These are phyloP conservation scores for Oryctes rhinoceros DNA, from an alignment of 1,140 invertebrate species.

Conservation along the genomic window DNA sequence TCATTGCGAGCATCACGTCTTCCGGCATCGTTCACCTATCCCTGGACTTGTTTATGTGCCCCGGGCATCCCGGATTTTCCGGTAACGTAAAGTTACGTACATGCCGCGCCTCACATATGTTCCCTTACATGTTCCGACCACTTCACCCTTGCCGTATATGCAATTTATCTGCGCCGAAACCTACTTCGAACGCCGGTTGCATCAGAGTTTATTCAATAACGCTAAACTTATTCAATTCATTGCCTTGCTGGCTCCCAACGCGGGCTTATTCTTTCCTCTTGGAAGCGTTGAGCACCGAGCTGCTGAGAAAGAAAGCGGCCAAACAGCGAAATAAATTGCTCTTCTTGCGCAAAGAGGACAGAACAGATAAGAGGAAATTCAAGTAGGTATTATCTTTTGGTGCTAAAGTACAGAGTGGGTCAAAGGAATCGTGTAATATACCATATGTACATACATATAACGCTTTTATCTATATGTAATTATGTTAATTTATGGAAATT, in stretches of 20 bases:
- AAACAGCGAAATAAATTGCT: neutral
- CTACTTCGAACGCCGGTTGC: neutral
- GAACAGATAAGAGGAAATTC: neutral
- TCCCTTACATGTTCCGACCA: neutral
- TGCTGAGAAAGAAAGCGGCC: neutral
- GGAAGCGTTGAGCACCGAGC: neutral
- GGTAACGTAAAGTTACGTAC: neutral
- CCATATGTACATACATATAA: no score
- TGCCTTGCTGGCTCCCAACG: neutral
- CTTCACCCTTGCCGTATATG: neutral
- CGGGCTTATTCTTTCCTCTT: neutral
- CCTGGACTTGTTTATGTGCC: no score
- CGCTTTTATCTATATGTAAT: no score
- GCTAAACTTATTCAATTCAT: constrained; percentile 5
- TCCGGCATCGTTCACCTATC: no score
- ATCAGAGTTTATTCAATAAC: neutral
- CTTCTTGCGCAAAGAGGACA: neutral
- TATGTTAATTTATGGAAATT: no score
- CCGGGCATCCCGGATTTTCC: no score
- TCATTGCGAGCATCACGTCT: no score
- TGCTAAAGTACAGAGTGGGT: no score
- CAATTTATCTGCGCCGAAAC: neutral
- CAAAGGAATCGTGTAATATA: no score
- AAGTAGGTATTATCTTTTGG: no score
- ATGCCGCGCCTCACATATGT: neutral